Evolutionary conservation across 2,888 invertebrate genomes (phyloP).

Genomic region (Silvanus unidentatus): DNA sequence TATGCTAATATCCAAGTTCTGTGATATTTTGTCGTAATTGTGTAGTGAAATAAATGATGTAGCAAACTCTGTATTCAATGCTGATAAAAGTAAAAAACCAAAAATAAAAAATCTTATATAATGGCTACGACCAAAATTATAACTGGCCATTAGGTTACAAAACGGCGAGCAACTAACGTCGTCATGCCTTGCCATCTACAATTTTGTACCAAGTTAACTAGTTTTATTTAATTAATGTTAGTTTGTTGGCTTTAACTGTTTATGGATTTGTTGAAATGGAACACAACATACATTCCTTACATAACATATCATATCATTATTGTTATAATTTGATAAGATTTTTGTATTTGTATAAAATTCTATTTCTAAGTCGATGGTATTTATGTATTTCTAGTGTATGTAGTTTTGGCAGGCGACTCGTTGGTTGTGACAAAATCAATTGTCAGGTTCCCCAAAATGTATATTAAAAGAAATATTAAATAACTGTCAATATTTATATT

Average conservation of each 20-base stretch:
- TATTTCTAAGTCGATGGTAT: neutral
- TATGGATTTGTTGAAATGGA: neutral
- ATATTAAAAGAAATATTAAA: conserved; percentile 3
- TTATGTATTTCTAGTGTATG: neutral
- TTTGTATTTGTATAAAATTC: neutral
- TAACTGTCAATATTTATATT: conserved; percentile 13
- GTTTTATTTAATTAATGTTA: conserved; percentile 7
- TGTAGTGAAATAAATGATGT: too few species aligned
- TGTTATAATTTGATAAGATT: neutral
- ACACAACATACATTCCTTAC: conserved; percentile 10
- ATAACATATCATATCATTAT: conserved; percentile 20
- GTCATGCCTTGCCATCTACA: conserved; percentile 15
- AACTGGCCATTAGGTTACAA: conserved; percentile 22
- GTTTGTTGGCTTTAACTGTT: neutral
- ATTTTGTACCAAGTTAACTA: conserved; percentile 9
- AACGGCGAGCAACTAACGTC: conserved; percentile 19
- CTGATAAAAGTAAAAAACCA: too few species aligned
- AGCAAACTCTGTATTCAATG: too few species aligned
- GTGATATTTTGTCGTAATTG: too few species aligned
- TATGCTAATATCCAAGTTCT: too few species aligned
- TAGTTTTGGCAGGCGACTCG: conserved; percentile 4
- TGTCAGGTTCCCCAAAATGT: conserved; percentile 6
- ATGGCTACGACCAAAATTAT: conserved; percentile 23
- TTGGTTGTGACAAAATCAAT: neutral
- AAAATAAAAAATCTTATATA: neutral